Evolutionary conservation across 2,113 vertebrate genomes (phyloP), one percentile per base, ranked within the genome.

Genomic region (Anoura caudifer): DNA sequence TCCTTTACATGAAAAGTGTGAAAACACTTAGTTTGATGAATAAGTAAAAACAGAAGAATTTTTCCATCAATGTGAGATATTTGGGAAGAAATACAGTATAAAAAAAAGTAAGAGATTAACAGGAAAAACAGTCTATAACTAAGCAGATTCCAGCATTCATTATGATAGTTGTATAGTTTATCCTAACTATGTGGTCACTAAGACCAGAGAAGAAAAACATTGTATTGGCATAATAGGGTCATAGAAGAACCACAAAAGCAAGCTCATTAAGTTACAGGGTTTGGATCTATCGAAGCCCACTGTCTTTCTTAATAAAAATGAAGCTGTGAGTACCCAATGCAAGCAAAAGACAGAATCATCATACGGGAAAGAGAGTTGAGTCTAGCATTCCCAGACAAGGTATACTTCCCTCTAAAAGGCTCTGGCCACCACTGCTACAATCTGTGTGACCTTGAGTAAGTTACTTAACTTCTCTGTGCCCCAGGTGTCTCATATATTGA

Each of bases 231-330:
- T 84, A 54, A 70, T 20, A 83, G 84, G 2, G 16, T 43, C 84
- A n/a, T 13, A 19, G 15, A 52, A 2, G n/a, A 75, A 16, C 24
- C 43, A n/a, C 13, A 52, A 75, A 96, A 45, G 16, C 26, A 86
- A 43, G 14, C 5, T 80, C 41, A 41, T 2, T 76, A 22, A 54
- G 14, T 22, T 70, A 28, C 0, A n/a, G 0, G 7, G 11, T 36
- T 92, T 43, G 11, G 38, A 50, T 56, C 4, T 75, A 36, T 43
- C 75, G 41, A 83, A 73, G 24, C 2, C 31, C 9, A 43, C 16
- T 84, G 22, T 73, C 26, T 67, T 94, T 47, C 22, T 90, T 63
- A 59, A 72, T 38, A 61, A 36, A 82, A 93, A 45, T 72, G 19
- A 73, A 73, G 45, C 24, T 50, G 36, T 41, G 16, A 43, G 7